phyloP scores from a whole-genome alignment of 1,140 invertebrate genomes.

The Copidosoma floridanum region DNA sequence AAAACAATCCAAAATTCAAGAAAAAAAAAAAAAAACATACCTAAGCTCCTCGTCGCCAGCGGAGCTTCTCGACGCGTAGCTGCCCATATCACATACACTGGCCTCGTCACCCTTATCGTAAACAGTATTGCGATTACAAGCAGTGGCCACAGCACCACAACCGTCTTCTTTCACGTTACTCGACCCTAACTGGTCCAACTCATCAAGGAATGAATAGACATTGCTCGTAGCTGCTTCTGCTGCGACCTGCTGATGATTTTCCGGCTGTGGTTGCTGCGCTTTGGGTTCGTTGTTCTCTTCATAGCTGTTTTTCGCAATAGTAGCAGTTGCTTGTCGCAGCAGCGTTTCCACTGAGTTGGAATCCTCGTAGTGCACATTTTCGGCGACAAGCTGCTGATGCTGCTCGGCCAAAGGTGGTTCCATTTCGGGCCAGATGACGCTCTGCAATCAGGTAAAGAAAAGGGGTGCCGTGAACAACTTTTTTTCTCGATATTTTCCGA shows the following conservation, averaged over 20 bases:
- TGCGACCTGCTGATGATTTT: neutral
- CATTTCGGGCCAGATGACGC: constrained; percentile 41
- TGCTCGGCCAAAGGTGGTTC: constrained; percentile 44
- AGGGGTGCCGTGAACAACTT: no score
- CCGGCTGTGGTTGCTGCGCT: neutral
- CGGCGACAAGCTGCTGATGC: no score
- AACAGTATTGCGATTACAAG: neutral
- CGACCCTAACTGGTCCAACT: neutral
- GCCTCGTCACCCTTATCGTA: no score
- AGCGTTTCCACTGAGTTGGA: constrained; percentile 37
- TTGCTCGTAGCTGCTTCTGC: neutral
- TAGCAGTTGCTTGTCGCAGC: no score
- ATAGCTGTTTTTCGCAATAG: neutral
- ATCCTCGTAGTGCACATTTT: constrained; percentile 46
- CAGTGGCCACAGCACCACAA: neutral
- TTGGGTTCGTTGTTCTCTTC: neutral
- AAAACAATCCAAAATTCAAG: no score
- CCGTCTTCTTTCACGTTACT: no score
- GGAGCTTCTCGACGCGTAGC: neutral
- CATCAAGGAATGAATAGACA: constrained; percentile 9
- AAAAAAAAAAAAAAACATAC: no score
- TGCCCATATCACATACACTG: neutral
- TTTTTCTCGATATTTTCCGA: no score
- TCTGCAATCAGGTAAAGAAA: constrained; percentile 34
- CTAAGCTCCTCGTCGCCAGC: neutral